A percentile compares a stretch with the other conserved stretches of the same genome.
phyloP scores from a whole-genome alignment of 2,113 vertebrate species.

The Ctenodactylus gundi region DNA sequence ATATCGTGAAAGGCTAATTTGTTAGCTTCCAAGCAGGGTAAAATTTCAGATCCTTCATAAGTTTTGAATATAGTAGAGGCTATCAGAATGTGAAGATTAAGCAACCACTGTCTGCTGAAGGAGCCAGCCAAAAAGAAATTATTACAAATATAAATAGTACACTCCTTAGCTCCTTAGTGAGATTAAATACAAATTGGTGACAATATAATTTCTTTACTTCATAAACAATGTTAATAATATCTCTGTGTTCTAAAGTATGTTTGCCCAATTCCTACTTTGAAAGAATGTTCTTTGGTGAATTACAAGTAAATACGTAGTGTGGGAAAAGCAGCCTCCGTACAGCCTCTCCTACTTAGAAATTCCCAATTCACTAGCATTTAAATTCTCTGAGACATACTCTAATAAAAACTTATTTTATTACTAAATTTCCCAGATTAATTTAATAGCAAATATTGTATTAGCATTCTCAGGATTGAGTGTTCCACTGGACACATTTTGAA shows the following conservation, averaged over 20 bases:
- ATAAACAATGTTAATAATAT: not conserved
- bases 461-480: not conserved
- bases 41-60: not conserved
- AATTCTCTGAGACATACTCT: not conserved
- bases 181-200: not conserved
- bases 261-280: not conserved
- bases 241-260: not conserved
- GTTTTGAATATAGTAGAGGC: not conserved
- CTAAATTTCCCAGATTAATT: not conserved
- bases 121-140: not conserved
- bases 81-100: not conserved
- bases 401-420: constrained; percentile 2
- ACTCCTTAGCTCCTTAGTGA: not conserved
- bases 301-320: not conserved
- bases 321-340: not conserved
- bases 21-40: not conserved
- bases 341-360: not conserved
- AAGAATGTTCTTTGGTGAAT: not conserved
- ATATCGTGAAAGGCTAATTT: not conserved
- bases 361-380: not conserved
- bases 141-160: not conserved
- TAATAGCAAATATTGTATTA: not conserved
- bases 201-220: not conserved
- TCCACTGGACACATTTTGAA: not conserved
- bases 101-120: not conserved